Conservation (phyloP, 2,113 vertebrate genomes). For the Lipophrys pholis region DNA sequence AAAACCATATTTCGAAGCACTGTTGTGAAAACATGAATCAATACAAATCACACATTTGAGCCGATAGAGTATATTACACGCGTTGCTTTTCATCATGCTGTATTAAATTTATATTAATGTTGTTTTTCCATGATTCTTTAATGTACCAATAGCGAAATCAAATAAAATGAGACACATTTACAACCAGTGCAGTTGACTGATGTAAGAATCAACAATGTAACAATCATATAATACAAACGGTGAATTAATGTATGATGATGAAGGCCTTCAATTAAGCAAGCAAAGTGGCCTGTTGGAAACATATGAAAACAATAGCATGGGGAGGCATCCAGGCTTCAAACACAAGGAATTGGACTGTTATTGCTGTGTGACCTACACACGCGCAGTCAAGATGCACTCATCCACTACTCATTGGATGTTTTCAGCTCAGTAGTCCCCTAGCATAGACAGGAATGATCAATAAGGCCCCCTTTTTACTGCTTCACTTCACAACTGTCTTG, state of each 20-base stretch:
- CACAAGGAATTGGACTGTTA: conserved; percentile 61
- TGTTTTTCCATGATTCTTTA: too few species aligned
- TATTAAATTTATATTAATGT: too few species aligned
- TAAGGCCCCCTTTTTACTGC: conserved; percentile 79
- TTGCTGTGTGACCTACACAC: conserved; percentile 73
- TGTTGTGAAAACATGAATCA: neutral
- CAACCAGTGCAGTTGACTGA: too few species aligned
- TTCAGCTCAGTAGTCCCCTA: conserved; percentile 76
- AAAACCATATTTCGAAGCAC: neutral
- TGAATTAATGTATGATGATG: neutral
- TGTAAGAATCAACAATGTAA: too few species aligned
- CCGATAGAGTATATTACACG: neutral
- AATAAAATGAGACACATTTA: too few species aligned
- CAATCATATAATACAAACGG: too few species aligned
- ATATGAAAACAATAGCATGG: conserved; percentile 24
- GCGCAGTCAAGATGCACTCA: conserved; percentile 78
- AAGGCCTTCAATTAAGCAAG: neutral
- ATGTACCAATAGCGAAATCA: too few species aligned
- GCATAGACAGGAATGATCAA: conserved; percentile 78
- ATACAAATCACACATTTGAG: conserved; percentile 17
- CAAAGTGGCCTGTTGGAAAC: conserved; percentile 8
- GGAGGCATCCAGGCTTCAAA: conserved; percentile 30
- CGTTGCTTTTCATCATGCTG: too few species aligned
- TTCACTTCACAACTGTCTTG: conserved; percentile 78
- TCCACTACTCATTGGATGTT: conserved; percentile 77